phyloP scores from a whole-genome alignment of 30 jellyfish, hydroid and myxozoan species.

The Catostylus mosaicus region DNA sequence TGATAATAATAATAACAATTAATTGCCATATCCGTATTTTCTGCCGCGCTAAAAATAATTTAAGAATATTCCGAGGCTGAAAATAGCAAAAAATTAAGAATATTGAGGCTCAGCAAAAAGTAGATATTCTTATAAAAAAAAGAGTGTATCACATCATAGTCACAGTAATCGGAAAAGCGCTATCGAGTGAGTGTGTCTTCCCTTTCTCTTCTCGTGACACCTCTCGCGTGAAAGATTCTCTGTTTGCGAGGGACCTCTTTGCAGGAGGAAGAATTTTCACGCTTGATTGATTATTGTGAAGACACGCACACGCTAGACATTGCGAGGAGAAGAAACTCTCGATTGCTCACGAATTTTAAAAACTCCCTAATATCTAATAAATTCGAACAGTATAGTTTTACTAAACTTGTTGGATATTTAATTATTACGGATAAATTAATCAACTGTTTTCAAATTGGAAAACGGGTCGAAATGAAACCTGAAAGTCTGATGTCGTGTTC shows the following conservation, averaged over 20 bases:
- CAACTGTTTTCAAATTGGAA: not conserved
- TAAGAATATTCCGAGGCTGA: too few species aligned
- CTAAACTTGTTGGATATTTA: not conserved
- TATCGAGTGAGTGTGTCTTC: too few species aligned
- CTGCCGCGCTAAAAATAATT: too few species aligned
- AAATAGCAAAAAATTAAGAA: too few species aligned
- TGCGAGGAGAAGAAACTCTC: not conserved
- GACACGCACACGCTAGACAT: constrained; percentile 50
- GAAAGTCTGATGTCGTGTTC: constrained; percentile 52
- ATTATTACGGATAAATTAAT: not conserved
- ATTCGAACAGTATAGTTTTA: not conserved
- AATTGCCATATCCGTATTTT: too few species aligned
- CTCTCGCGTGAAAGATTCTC: too few species aligned
- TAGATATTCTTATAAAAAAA: too few species aligned
- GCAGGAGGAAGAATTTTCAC: constrained; percentile 24
- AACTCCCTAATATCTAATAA: not conserved
- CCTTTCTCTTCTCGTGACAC: too few species aligned
- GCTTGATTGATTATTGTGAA: not conserved
- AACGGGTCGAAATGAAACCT: constrained; percentile 44
- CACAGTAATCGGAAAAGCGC: too few species aligned
- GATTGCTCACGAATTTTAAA: not conserved
- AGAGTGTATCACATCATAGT: too few species aligned
- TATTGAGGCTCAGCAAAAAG: too few species aligned
- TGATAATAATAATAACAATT: too few species aligned
- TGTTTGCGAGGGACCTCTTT: constrained; percentile 9